Evolutionary conservation across 2,888 invertebrate species (phyloP), one percentile per base, ranked within the genome.

Genomic region (Agonopterix alstromeriana): DNA sequence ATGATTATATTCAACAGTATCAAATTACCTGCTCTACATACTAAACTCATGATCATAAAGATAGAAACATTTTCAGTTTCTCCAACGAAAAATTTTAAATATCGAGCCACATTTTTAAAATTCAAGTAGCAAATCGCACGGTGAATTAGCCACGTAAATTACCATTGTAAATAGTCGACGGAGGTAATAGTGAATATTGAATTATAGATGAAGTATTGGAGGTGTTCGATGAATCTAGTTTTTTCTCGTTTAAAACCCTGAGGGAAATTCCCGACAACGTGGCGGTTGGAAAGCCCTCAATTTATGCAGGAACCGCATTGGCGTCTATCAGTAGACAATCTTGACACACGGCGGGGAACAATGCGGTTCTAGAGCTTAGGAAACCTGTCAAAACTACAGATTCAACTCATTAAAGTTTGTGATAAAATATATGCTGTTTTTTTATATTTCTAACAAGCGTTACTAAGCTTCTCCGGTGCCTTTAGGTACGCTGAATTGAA

Each of bases 281-380:
- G n/a, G 77, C 70, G 70, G 70, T 63, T 73, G 70, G 70, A 76
- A 78, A 82, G 78, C 77, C 77, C 76, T 80, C 82, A 81, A 84
- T 85, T 85, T 85, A 83, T 84, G 78, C 82, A 76, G 64, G 64
- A 65, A 66, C 73, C 67, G 77, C 73, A 77, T 74, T 77, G 76
- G 66, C 72, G 73, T 75, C 75, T 74, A 72, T 77, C 73, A 65
- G 74, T 70, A 77, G 81, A 76, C 77, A 82, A 73, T 75, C 76
- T 80, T 77, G 77, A 81, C 77, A 72, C 73, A 71, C 69, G 65
- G 65, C 63, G 63, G 61, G 63, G 69, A 75, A 80, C 82, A 81
- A 77, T 77, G 71, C 73, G 63, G 65, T 70, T 68, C 64, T 61
- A 54, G 43, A 42, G 52, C 53, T 53, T 57, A 56, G 52, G 50